Conservation (phyloP, 2,797 vertebrate species). For the Chaetophractus vellerosus region DNA sequence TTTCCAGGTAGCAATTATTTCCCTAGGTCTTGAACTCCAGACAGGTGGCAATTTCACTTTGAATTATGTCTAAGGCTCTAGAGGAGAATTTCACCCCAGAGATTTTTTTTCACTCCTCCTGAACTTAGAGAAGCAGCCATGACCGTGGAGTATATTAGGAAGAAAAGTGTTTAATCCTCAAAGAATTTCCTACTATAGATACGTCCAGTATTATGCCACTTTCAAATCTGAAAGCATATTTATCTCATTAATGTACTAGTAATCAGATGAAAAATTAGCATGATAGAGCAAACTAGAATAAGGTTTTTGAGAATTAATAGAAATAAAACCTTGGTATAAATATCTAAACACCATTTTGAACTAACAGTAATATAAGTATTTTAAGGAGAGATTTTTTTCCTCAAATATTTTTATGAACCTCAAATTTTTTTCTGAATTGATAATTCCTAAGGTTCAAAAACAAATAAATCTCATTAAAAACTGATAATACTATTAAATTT, state of each 20-base stretch:
- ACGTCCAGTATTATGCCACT: neutral
- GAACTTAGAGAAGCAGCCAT: neutral
- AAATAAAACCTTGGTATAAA: neutral
- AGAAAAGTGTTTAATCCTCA: neutral
- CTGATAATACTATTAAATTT: neutral
- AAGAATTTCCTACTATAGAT: neutral
- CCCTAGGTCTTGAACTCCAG: neutral
- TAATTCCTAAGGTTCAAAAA: neutral
- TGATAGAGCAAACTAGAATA: neutral
- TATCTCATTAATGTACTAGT: slow-evolving; percentile 37
- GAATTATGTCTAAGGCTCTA: slow-evolving; percentile 51
- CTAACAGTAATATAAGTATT: neutral
- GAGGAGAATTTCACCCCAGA: slow-evolving; percentile 56
- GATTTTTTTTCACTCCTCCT: neutral
- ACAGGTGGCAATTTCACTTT: slow-evolving; percentile 39
- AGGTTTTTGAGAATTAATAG: neutral
- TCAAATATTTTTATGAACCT: neutral
- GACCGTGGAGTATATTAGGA: neutral
- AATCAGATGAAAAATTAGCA: neutral
- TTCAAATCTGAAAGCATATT: slow-evolving; percentile 49
- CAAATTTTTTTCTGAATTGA: neutral
- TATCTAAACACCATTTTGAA: slow-evolving; percentile 11
- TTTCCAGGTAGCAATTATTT: slow-evolving; percentile 28
- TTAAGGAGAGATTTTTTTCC: neutral
- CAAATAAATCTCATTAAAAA: neutral